Evolutionary conservation across 2,888 invertebrate species (phyloP).

Genomic region (Lasius fuliginosus): DNA sequence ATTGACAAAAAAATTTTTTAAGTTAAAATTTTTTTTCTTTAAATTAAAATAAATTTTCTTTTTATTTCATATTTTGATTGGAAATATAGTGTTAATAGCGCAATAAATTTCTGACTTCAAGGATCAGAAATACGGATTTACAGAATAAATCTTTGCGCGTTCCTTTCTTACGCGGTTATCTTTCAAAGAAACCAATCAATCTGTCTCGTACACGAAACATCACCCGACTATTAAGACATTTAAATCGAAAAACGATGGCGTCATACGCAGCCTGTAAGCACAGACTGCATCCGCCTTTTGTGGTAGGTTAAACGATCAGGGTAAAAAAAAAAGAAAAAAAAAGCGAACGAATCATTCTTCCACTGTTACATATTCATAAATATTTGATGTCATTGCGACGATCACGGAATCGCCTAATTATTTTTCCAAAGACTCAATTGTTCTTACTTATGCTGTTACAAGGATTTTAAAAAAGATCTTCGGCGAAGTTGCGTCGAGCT

Average conservation of each 20-base stretch:
- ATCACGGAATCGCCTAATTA: slow-evolving; percentile 32
- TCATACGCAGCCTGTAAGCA: slow-evolving; percentile 19
- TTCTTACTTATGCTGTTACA: neutral
- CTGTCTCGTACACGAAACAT: slow-evolving; percentile 35
- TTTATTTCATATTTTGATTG: neutral
- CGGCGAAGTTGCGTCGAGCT: slow-evolving; percentile 27
- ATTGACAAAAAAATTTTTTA: neutral
- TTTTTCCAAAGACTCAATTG: slow-evolving; percentile 36
- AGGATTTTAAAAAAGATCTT: slow-evolving; percentile 8
- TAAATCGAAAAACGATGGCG: slow-evolving; percentile 11
- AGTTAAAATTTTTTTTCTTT: neutral
- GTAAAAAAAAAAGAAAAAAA: slow-evolving; percentile 38
- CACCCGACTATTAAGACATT: slow-evolving; percentile 26
- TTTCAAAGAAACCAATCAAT: slow-evolving; percentile 36
- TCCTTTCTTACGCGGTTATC: slow-evolving; percentile 13
- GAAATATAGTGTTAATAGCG: neutral
- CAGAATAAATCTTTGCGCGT: neutral
- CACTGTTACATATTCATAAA: slow-evolving; percentile 15
- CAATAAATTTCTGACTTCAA: neutral
- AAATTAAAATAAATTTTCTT: neutral
- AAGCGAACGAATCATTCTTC: slow-evolving; percentile 25
- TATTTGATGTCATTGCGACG: neutral
- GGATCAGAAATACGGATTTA: neutral
- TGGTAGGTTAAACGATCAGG: slow-evolving; percentile 53
- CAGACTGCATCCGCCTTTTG: slow-evolving; percentile 22